Evolutionary conservation across 2,888 invertebrate species (phyloP).

Genomic region (Saturnia japonica): DNA sequence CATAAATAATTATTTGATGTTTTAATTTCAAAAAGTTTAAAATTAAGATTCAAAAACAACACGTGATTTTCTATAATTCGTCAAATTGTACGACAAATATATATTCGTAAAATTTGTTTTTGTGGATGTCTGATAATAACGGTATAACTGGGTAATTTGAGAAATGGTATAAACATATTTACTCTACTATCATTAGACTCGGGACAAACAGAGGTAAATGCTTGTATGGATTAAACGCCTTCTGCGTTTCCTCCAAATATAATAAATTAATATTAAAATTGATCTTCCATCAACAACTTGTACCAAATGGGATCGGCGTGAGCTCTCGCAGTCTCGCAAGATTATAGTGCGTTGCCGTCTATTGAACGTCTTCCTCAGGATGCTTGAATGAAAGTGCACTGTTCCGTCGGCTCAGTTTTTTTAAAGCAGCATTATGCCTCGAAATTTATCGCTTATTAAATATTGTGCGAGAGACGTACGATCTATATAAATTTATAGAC

Average conservation of each 20-base stretch:
- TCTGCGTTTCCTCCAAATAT: neutral
- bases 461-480: neutral
- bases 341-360: slow-evolving; percentile 74
- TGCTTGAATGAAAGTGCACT: slow-evolving; percentile 65
- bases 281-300: neutral
- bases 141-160: no score
- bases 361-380: slow-evolving; percentile 47
- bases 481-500: no score
- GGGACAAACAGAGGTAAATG: no score
- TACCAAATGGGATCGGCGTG: slow-evolving; percentile 48
- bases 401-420: slow-evolving; percentile 34
- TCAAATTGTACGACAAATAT: no score
- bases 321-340: slow-evolving; percentile 54
- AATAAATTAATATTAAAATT: neutral
- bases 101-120: no score
- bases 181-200: no score
- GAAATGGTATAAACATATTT: no score
- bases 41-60: no score
- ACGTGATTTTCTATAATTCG: no score
- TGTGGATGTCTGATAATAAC: no score
- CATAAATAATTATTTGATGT: neutral
- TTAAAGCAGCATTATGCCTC: slow-evolving; percentile 14
- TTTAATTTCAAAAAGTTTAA: neutral
- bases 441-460: slow-evolving; percentile 9
- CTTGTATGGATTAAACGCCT: no score